Conservation (phyloP, 2,888 invertebrate species). For the Branchinecta sandiegonensis region DNA sequence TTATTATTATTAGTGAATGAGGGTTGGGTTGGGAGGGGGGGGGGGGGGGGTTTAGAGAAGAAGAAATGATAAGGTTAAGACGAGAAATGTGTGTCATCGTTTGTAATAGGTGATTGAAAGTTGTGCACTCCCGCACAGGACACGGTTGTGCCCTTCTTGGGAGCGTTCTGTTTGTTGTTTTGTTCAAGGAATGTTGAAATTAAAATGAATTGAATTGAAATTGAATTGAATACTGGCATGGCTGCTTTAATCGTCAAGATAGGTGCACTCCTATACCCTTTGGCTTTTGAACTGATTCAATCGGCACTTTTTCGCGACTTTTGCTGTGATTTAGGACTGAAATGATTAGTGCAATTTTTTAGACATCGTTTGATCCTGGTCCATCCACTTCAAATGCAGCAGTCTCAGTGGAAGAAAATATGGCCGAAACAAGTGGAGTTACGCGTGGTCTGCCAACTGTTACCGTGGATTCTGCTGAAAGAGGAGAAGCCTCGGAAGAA, state of each 20-base stretch:
- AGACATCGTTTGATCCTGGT: background rate
- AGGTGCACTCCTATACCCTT: background rate
- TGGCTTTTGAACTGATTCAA: background rate
- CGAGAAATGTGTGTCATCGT: too few relatives aligned
- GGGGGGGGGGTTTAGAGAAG: too few relatives aligned
- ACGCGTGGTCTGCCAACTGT: background rate
- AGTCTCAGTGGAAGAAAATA: background rate
- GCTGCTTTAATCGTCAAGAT: constrained; percentile 7
- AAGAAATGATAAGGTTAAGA: too few relatives aligned
- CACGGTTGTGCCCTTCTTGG: too few relatives aligned
- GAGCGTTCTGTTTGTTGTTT: too few relatives aligned
- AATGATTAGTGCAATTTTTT: constrained; percentile 4
- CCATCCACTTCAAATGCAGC: constrained; percentile 5
- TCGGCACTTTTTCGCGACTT: background rate
- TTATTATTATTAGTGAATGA: too few relatives aligned
- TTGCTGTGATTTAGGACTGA: background rate
- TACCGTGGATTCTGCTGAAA: constrained; percentile 5
- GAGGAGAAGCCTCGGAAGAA: background rate
- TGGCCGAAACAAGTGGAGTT: background rate
- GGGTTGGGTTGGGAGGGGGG: too few relatives aligned
- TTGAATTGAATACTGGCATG: background rate
- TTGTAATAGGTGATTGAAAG: too few relatives aligned
- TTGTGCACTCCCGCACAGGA: too few relatives aligned
- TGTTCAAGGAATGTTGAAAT: too few relatives aligned
- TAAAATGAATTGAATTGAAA: too few relatives aligned